Conservation (phyloP, 2,113 vertebrate genomes). For the Hyaena hyaena region DNA sequence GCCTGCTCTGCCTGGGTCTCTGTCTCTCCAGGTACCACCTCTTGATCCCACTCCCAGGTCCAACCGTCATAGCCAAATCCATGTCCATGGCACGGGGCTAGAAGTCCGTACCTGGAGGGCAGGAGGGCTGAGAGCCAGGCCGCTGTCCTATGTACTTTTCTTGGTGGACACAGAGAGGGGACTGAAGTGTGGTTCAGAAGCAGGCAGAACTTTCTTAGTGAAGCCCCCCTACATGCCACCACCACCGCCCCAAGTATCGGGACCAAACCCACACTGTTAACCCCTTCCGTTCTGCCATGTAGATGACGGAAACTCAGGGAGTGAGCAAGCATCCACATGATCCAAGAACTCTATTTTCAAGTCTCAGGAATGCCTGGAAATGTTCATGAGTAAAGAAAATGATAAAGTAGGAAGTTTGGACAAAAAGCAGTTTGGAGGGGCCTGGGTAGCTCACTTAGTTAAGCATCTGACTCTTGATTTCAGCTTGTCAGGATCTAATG, state of each 20-base stretch:
- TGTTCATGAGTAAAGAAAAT: not conserved
- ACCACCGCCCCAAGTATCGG: fast-evolving
- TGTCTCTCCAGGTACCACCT: not conserved
- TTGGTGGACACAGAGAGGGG: not conserved
- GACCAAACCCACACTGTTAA: not conserved
- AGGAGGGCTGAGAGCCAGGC: not conserved
- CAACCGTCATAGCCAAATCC: not conserved
- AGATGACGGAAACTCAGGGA: not conserved
- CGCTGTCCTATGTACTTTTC: fast-evolving
- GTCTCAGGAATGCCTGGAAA: not conserved
- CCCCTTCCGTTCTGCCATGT: not conserved
- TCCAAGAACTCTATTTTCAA: not conserved
- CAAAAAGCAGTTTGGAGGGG: not conserved
- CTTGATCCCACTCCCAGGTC: no score
- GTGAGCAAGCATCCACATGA: fast-evolving
- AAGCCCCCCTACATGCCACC: no score
- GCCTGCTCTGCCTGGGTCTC: not conserved
- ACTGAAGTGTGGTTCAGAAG: not conserved
- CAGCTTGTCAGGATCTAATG: no score
- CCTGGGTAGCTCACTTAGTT: no score
- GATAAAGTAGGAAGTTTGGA: not conserved
- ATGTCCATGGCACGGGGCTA: fast-evolving
- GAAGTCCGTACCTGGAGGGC: not conserved
- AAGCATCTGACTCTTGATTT: no score
- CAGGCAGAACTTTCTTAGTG: not conserved